Percentiles rank a stretch among this genome's conserved stretches.
Evolutionary conservation across 2,113 vertebrate species (phyloP).

Genomic region (Hippopotamus amphibius): DNA sequence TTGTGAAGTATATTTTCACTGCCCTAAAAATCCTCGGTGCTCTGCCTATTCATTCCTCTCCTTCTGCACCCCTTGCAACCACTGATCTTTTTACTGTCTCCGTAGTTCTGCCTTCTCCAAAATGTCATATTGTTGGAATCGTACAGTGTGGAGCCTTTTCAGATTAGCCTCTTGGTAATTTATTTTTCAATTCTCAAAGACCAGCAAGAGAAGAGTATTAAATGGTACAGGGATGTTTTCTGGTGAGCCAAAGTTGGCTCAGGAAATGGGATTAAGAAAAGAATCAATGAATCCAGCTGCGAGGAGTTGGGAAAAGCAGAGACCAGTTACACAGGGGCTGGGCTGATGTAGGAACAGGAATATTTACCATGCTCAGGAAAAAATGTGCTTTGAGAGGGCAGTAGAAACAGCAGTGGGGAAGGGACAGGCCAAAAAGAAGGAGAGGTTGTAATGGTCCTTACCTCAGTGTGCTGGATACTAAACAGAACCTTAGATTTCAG

Average conservation of each 20-base stretch:
- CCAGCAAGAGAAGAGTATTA: neutral
- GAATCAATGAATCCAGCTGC: neutral
- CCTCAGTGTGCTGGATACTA: neutral
- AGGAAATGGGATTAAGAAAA: neutral
- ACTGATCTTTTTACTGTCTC: neutral
- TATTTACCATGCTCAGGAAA: neutral
- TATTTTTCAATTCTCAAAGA: neutral
- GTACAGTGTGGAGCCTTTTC: neutral
- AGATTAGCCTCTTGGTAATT: neutral
- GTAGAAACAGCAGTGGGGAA: neutral
- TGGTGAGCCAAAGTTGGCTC: neutral
- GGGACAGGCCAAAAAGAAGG: neutral
- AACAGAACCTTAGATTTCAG: slow-evolving; percentile 54
- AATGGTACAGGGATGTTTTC: neutral
- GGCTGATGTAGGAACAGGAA: neutral
- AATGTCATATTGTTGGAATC: neutral
- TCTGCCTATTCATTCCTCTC: neutral
- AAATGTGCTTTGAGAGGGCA: neutral
- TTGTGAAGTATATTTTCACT: neutral
- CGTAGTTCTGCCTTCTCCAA: neutral
- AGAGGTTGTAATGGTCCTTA: neutral
- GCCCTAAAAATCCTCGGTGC: neutral
- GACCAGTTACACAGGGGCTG: neutral
- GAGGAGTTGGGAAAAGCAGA: neutral
- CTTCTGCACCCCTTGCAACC: neutral